phyloP scores from a whole-genome alignment of 2,888 invertebrate species.

The Netelia fuscicornis region DNA sequence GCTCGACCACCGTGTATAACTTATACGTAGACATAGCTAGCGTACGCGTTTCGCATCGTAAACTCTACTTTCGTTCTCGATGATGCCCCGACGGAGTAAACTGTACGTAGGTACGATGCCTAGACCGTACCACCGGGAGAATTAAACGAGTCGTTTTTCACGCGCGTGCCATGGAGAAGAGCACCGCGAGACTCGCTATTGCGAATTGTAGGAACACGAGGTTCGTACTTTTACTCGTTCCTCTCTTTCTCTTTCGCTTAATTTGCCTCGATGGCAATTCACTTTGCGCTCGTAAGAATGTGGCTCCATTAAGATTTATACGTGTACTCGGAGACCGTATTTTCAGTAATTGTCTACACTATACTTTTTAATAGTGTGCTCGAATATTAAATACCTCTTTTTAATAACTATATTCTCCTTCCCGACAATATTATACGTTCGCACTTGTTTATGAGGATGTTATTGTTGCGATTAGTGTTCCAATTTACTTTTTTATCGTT shows the following conservation, averaged over 20 bases:
- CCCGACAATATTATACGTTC: too few species aligned
- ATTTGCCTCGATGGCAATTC: slow-evolving; percentile 24
- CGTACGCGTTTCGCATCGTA: slow-evolving; percentile 67
- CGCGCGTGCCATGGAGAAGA: slow-evolving; percentile 58
- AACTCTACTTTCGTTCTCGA: slow-evolving; percentile 68
- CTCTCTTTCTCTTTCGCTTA: slow-evolving; percentile 24
- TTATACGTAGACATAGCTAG: slow-evolving; percentile 29
- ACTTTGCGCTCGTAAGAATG: neutral
- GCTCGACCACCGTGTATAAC: slow-evolving; percentile 4
- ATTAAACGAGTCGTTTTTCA: slow-evolving; percentile 67
- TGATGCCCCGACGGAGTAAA: slow-evolving; percentile 51
- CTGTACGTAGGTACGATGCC: neutral
- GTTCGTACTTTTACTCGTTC: slow-evolving; percentile 57
- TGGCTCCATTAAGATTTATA: too few species aligned
- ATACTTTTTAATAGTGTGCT: too few species aligned
- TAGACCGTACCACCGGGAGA: neutral
- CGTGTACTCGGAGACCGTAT: too few species aligned
- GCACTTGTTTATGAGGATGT: too few species aligned
- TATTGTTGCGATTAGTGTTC: too few species aligned
- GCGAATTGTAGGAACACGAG: slow-evolving; percentile 47
- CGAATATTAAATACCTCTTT: too few species aligned
- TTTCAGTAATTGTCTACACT: too few species aligned
- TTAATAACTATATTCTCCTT: too few species aligned
- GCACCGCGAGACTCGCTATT: slow-evolving; percentile 35
- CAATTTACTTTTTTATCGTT: neutral